Evolutionary conservation across 2,113 vertebrate genomes (phyloP).

Genomic region (Caloenas nicobarica): DNA sequence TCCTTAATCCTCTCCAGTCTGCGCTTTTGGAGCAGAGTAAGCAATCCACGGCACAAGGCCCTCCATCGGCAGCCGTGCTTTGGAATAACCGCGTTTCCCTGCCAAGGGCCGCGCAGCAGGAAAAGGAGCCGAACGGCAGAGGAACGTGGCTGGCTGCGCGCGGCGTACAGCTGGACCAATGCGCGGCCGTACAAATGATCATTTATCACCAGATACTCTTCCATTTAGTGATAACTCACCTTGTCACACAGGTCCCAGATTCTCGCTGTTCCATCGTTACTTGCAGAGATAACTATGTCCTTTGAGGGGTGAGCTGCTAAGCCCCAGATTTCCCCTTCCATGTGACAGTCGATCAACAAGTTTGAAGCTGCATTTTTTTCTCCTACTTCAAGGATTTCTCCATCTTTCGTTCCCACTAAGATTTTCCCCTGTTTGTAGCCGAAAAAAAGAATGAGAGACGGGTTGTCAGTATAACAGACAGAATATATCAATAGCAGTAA

Average conservation of each 20-base stretch:
- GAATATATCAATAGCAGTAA: neutral
- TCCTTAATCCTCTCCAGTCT: neutral
- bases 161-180: neutral
- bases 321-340: constrained; percentile 96
- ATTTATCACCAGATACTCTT: neutral
- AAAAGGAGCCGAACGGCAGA: no score
- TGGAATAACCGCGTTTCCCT: neutral
- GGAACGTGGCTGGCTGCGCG: rapidly evolving
- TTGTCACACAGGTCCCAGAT: constrained; percentile 97
- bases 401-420: constrained; percentile 95
- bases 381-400: constrained; percentile 97
- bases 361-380: constrained; percentile 98
- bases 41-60: neutral
- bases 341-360: constrained; percentile 94
- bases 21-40: neutral
- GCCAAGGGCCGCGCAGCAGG: neutral
- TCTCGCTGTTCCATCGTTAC: constrained; percentile 91
- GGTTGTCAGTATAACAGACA: neutral
- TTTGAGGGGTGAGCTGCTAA: constrained; percentile 91
- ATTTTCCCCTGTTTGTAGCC: constrained; percentile 88
- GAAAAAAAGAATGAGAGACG: neutral
- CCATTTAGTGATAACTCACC: constrained; percentile 68
- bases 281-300: constrained; percentile 93
- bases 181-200: neutral
- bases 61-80: neutral